phyloP scores from a whole-genome alignment of 2,888 invertebrate genomes.

The Rhorus exstirpatorius region DNA sequence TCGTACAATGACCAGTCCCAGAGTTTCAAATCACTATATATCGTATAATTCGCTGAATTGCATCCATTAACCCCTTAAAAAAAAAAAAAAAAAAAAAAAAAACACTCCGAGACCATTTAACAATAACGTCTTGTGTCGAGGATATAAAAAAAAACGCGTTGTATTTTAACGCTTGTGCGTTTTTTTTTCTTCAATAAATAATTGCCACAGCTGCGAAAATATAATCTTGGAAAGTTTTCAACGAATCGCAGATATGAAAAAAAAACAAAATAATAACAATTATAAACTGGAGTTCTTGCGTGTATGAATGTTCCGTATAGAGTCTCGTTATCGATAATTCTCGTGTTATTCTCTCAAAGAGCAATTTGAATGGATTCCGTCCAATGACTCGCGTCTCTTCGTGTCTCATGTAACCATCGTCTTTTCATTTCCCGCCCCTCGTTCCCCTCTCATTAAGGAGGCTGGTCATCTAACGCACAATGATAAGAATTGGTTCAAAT shows the following conservation, averaged over 20 bases:
- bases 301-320: not conserved
- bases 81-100: too few species aligned
- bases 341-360: slow-evolving; percentile 20
- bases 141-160: too few species aligned
- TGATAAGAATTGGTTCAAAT: too few species aligned
- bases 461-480: too few species aligned
- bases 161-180: too few species aligned
- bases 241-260: not conserved
- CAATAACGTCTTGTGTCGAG: not conserved
- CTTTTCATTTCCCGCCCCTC: not conserved
- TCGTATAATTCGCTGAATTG: too few species aligned
- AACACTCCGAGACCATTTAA: not conserved
- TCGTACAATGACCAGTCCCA: too few species aligned
- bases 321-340: slow-evolving; percentile 37
- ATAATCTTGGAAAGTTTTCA: slow-evolving; percentile 54
- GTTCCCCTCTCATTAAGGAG: not conserved
- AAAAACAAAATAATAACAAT: not conserved
- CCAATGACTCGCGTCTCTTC: slow-evolving; percentile 43
- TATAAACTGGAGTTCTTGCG: slow-evolving; percentile 1
- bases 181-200: not conserved
- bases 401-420: slow-evolving; percentile 21
- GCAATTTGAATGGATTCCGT: slow-evolving; percentile 32
- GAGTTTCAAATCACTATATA: too few species aligned
- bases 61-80: not conserved
- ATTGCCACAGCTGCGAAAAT: slow-evolving; percentile 28